These are phyloP conservation scores for Sycophila texana DNA, from an alignment of 2,888 invertebrate genomes.

Conservation along the genomic window DNA sequence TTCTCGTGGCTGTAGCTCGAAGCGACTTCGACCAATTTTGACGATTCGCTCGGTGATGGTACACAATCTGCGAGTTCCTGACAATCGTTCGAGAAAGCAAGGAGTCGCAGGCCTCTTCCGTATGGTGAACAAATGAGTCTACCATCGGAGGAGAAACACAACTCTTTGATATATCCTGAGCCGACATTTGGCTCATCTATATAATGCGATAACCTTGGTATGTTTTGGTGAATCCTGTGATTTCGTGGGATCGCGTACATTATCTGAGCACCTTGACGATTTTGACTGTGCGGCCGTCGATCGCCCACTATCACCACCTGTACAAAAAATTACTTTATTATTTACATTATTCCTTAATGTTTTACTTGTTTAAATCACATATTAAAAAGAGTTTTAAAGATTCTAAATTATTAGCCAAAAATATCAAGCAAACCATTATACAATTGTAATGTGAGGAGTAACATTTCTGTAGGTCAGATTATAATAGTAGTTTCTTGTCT, in stretches of 20 bases:
- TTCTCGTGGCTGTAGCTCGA: slow-evolving; percentile 86
- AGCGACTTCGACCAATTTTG: slow-evolving; percentile 81
- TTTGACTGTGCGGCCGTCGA: slow-evolving; percentile 66
- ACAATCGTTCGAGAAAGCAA: slow-evolving; percentile 87
- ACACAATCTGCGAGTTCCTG: slow-evolving; percentile 86
- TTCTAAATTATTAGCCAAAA: too few relatives aligned
- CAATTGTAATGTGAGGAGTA: too few relatives aligned
- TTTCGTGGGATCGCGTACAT: slow-evolving; percentile 72
- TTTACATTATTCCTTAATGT: too few relatives aligned
- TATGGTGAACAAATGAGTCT: slow-evolving; percentile 93
- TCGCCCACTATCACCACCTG: slow-evolving; percentile 71
- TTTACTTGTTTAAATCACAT: too few relatives aligned
- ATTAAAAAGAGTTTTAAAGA: too few relatives aligned
- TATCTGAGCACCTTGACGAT: slow-evolving; percentile 67
- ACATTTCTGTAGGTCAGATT: too few relatives aligned
- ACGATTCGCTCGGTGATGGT: slow-evolving; percentile 76
- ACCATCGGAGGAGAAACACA: slow-evolving; percentile 93
- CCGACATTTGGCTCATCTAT: slow-evolving; percentile 92
- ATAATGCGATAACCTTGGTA: slow-evolving; percentile 88
- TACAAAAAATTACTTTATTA: slow-evolving; percentile 1
- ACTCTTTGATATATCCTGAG: slow-evolving; percentile 93
- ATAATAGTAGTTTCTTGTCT: too few relatives aligned
- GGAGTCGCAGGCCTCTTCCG: slow-evolving; percentile 89
- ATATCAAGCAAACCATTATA: too few relatives aligned
- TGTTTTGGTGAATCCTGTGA: slow-evolving; percentile 82